Evolutionary conservation across 2,888 invertebrate genomes (phyloP).

Genomic region (Notodonta ziczac): DNA sequence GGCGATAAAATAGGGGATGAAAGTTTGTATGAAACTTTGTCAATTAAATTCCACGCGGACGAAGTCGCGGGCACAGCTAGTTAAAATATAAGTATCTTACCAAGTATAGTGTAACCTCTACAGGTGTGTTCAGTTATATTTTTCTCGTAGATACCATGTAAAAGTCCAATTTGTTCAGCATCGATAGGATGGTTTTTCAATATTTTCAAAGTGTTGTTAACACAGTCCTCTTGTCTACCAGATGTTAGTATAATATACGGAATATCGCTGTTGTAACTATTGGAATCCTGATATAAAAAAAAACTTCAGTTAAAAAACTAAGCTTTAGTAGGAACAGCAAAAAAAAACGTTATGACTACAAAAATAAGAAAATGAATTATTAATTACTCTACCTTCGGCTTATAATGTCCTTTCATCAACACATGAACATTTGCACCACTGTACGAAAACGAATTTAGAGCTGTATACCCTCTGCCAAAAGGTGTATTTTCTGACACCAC

Average conservation of each 20-base stretch:
- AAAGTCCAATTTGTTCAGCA: constrained; percentile 74
- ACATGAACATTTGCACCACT: constrained; percentile 50
- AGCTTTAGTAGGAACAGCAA: neutral
- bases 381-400: constrained; percentile 46
- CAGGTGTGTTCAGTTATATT: constrained; percentile 84
- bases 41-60: no score
- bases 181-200: constrained; percentile 58
- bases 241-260: constrained; percentile 80
- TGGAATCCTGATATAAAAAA: constrained; percentile 37
- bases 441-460: constrained; percentile 51
- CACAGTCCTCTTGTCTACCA: constrained; percentile 80
- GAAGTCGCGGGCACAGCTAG: no score
- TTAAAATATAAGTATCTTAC: constrained; percentile 30
- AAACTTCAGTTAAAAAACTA: no score
- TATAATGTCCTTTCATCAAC: constrained; percentile 50
- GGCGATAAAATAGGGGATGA: no score
- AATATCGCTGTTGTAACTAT: constrained; percentile 49
- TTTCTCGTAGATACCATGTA: constrained; percentile 72
- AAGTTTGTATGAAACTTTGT: no score
- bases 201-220: constrained; percentile 55
- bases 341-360: neutral
- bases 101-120: constrained; percentile 85
- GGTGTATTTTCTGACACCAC: constrained; percentile 42
- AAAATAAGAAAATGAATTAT: neutral
- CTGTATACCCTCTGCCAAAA: constrained; percentile 47